Percentiles rank a stretch among this genome's conserved stretches.
Evolutionary conservation across 1,140 invertebrate species (phyloP).

Genomic region (Drosophila obscura): DNA sequence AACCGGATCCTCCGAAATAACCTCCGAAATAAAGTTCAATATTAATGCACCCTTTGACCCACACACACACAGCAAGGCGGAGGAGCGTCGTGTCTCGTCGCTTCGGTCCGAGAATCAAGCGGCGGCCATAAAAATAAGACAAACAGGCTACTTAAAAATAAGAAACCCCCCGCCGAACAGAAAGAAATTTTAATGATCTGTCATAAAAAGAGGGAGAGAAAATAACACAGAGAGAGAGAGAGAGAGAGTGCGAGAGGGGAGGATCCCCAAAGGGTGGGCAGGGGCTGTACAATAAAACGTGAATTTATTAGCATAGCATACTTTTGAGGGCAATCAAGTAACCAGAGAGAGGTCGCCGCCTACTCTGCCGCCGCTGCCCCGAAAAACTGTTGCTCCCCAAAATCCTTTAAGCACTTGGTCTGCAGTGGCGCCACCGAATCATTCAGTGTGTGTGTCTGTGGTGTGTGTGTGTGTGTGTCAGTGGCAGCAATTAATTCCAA

Average conservation of each 20-base stretch:
- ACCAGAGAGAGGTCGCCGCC: conserved; percentile 26
- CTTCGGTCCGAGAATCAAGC: conserved; percentile 37
- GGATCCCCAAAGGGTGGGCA: conserved; percentile 46
- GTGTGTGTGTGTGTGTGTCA: conserved; percentile 23
- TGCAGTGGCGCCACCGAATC: conserved; percentile 62
- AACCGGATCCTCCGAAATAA: conserved; percentile 44
- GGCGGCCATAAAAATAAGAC: conserved; percentile 72
- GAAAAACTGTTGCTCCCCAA: conserved; percentile 54
- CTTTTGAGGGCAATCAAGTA: conserved; percentile 78
- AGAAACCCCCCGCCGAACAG: conserved; percentile 15
- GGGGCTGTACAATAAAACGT: conserved; percentile 52
- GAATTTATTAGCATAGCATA: conserved; percentile 81
- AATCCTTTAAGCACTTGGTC: conserved; percentile 74
- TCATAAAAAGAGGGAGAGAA: conserved; percentile 66
- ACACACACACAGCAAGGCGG: not conserved
- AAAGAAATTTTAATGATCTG: conserved; percentile 76
- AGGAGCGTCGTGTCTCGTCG: too few species aligned
- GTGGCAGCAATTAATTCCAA: conserved; percentile 76
- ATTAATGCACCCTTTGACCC: conserved; percentile 81
- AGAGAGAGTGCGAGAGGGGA: not conserved
- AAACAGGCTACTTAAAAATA: conserved; percentile 77
- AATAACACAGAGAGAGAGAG: not conserved
- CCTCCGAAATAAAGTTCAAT: conserved; percentile 74
- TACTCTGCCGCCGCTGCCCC: not conserved
- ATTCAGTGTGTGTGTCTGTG: conserved; percentile 25